Conservation (phyloP, 2,113 vertebrate genomes). For the Chaetodon auriga region DNA sequence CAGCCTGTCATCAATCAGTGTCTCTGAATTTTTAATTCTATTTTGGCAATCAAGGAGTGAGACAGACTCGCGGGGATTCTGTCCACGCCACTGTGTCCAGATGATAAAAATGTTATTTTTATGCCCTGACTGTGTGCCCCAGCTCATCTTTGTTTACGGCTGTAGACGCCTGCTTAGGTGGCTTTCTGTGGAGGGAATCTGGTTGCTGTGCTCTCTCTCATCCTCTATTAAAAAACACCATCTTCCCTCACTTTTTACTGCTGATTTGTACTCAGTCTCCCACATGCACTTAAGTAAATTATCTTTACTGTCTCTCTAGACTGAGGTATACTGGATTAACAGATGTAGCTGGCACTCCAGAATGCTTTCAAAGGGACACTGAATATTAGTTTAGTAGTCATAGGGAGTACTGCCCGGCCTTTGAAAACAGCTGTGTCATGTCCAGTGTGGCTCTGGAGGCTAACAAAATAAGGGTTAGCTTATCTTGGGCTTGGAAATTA, state of each 20-base stretch:
- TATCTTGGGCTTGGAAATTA: neutral
- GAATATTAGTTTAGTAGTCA: neutral
- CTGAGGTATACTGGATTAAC: neutral
- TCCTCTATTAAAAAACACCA: slow-evolving; percentile 28
- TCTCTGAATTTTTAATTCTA: neutral
- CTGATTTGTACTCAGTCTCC: slow-evolving; percentile 32
- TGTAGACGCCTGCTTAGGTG: neutral
- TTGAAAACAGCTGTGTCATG: neutral
- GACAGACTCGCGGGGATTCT: neutral
- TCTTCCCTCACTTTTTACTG: slow-evolving; percentile 39
- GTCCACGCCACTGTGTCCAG: neutral
- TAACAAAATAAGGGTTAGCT: no score
- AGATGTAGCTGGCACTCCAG: neutral
- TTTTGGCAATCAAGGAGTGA: slow-evolving; percentile 5
- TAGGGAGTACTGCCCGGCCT: neutral
- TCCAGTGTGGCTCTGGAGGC: neutral
- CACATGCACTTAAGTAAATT: slow-evolving; percentile 25
- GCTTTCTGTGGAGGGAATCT: slow-evolving; percentile 21
- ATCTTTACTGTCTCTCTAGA: neutral
- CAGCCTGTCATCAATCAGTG: slow-evolving; percentile 2
- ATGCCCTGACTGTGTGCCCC: neutral
- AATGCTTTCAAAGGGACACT: neutral
- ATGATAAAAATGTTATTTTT: slow-evolving; percentile 2
- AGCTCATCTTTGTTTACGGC: slow-evolving; percentile 3
- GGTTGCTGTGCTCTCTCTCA: slow-evolving; percentile 15